phyloP scores from a whole-genome alignment of 1,140 invertebrate species.

The Hypothenemus hampei region DNA sequence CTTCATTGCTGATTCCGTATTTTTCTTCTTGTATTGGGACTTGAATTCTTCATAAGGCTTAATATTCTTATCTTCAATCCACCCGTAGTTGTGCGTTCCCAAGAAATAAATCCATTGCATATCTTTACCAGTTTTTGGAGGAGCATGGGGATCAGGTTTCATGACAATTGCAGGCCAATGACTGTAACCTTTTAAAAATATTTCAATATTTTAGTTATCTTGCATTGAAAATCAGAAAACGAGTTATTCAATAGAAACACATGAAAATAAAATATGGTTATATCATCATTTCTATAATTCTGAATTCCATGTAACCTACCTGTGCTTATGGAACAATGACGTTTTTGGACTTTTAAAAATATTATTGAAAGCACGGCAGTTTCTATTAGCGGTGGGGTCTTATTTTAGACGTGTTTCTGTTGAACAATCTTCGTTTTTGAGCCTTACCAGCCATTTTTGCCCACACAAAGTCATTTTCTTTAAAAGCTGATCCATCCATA shows the following conservation, averaged over 20 bases:
- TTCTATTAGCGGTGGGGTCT: no score
- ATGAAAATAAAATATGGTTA: no score
- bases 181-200: conserved; percentile 63
- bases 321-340: no score
- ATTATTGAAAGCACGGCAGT: no score
- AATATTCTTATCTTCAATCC: conserved; percentile 82
- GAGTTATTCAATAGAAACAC: background rate
- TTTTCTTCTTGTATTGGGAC: conserved; percentile 70
- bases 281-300: no score
- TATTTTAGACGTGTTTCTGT: no score
- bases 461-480: conserved; percentile 28
- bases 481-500: conserved; percentile 1
- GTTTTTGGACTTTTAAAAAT: no score
- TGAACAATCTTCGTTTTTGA: no score
- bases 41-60: conserved; percentile 80
- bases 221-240: no score
- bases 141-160: conserved; percentile 54
- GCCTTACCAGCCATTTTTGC: conserved; percentile 24
- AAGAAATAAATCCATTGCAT: conserved; percentile 89
- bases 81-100: conserved; percentile 89
- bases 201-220: no score
- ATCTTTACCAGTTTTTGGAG: conserved; percentile 54
- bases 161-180: conserved; percentile 91
- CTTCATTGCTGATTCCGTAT: conserved; percentile 73
- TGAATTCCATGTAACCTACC: no score